Conservation (phyloP, 2,113 vertebrate species). For the Ramphastos sulfuratus region DNA sequence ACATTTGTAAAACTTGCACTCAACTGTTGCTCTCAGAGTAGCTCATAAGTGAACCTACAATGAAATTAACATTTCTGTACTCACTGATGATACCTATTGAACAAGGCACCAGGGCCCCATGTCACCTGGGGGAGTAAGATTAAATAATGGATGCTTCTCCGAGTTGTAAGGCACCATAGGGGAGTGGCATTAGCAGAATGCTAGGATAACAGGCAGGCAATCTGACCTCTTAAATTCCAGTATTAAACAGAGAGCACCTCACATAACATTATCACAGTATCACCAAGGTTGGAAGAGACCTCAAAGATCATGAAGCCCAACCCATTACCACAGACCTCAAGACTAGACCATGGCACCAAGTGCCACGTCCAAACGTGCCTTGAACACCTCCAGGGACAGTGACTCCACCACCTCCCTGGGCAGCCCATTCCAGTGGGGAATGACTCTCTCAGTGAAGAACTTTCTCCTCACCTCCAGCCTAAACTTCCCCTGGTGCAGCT, state of each 20-base stretch:
- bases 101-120: neutral
- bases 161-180: neutral
- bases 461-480: too few species aligned
- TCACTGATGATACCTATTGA: neutral
- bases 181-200: neutral
- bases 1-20: neutral
- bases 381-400: too few species aligned
- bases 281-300: too few species aligned
- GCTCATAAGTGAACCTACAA: neutral
- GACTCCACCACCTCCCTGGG: too few species aligned
- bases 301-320: too few species aligned
- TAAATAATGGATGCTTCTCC: slow-evolving; percentile 17
- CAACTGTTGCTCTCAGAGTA: neutral
- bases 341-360: too few species aligned
- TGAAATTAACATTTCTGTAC: neutral
- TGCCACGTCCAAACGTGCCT: too few species aligned
- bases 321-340: too few species aligned
- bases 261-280: neutral
- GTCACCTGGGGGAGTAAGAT: neutral
- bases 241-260: neutral
- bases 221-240: neutral
- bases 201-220: neutral
- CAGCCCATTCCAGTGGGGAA: too few species aligned
- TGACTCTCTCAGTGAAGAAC: too few species aligned
- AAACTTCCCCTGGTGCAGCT: too few species aligned